Conservation (phyloP, 2,113 vertebrate genomes). For the Barbus barbus region DNA sequence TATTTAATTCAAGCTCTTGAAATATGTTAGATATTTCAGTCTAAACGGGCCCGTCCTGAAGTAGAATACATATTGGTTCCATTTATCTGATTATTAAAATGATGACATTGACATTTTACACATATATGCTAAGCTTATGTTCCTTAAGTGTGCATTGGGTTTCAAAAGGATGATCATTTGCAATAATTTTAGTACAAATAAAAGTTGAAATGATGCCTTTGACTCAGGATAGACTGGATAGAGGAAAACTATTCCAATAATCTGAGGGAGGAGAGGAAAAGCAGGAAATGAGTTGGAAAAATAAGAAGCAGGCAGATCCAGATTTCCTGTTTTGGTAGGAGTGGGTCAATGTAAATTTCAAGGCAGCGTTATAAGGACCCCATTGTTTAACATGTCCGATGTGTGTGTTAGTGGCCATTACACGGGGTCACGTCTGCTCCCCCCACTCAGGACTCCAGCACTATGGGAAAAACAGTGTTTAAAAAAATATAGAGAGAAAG, state of each 20-base stretch:
- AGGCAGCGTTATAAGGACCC: constrained; percentile 77
- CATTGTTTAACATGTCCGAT: constrained; percentile 74
- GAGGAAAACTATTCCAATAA: constrained; percentile 65
- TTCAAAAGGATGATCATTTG: neutral
- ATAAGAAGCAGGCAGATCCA: constrained; percentile 76
- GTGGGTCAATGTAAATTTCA: constrained; percentile 68
- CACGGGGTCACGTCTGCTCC: constrained; percentile 67
- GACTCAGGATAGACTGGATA: constrained; percentile 37
- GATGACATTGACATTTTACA: neutral
- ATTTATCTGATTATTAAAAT: constrained; percentile 3
- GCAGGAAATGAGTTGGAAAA: constrained; percentile 81
- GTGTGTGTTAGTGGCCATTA: constrained; percentile 49
- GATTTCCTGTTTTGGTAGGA: constrained; percentile 77
- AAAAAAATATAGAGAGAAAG: constrained; percentile 66
- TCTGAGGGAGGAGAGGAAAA: constrained; percentile 74
- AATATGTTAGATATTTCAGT: constrained; percentile 20
- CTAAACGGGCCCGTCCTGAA: neutral
- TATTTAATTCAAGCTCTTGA: constrained; percentile 17
- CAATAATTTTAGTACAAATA: neutral
- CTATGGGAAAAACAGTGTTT: constrained; percentile 69
- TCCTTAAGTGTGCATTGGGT: neutral
- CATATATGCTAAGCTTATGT: neutral
- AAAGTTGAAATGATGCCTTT: constrained; percentile 11
- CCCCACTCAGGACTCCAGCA: constrained; percentile 69
- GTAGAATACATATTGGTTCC: neutral